Conservation (phyloP, 2,113 vertebrate genomes). For the Sapajus apella region DNA sequence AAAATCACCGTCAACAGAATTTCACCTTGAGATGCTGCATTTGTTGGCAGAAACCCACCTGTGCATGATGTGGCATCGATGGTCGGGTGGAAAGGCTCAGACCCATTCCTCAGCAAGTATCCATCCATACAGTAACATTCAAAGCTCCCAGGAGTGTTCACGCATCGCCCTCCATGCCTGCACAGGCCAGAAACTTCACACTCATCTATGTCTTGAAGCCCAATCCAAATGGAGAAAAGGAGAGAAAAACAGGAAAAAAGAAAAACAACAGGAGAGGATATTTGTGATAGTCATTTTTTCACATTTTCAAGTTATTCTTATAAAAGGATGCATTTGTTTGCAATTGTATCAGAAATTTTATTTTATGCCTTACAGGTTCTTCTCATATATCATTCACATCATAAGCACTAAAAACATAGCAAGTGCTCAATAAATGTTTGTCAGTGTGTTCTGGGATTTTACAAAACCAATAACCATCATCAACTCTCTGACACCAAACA, state of each 20-base stretch:
- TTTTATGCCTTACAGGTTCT: background rate
- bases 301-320: background rate
- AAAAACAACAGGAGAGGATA: background rate
- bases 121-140: conserved; percentile 90
- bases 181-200: conserved; percentile 87
- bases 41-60: conserved; percentile 82
- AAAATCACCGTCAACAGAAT: background rate
- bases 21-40: background rate
- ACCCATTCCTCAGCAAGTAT: conserved; percentile 85
- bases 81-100: conserved; percentile 83
- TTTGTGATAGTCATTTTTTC: background rate
- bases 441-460: background rate
- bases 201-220: conserved; percentile 90
- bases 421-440: conserved; percentile 6
- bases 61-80: conserved; percentile 83
- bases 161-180: conserved; percentile 87
- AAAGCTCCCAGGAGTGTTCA: conserved; percentile 89
- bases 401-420: background rate
- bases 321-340: background rate
- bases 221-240: background rate
- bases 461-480: background rate
- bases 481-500: background rate
- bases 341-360: background rate
- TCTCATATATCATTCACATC: background rate
- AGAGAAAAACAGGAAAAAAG: background rate